phyloP scores from a whole-genome alignment of 2,113 vertebrate species.

The Eulemur rufifrons region DNA sequence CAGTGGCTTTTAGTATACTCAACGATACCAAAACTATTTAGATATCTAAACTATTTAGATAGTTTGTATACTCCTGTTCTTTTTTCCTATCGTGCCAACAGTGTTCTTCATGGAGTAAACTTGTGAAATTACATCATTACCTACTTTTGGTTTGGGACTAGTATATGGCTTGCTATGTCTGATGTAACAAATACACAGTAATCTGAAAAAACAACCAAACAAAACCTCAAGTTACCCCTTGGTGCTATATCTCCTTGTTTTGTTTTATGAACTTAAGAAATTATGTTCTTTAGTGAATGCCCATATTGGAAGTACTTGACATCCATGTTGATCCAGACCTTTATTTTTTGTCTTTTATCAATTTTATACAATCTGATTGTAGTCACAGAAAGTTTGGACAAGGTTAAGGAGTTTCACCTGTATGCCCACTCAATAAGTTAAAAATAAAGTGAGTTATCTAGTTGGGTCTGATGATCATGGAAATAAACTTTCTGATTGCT shows the following conservation, averaged over 20 bases:
- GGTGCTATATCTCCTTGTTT: neutral
- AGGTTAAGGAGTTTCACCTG: neutral
- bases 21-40: neutral
- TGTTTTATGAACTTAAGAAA: slow-evolving; percentile 18
- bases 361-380: neutral
- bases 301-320: neutral
- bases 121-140: slow-evolving; percentile 31
- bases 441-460: neutral
- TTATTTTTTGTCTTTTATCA: slow-evolving; percentile 4
- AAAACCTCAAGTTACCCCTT: neutral
- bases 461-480: neutral
- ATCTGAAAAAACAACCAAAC: neutral
- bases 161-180: neutral
- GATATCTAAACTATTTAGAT: neutral
- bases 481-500: slow-evolving; percentile 42
- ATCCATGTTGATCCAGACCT: slow-evolving; percentile 13
- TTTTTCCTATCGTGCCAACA: neutral
- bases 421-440: neutral
- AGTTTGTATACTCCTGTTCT: neutral
- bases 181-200: neutral
- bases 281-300: slow-evolving; percentile 19
- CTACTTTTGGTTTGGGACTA: slow-evolving; percentile 22
- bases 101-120: neutral
- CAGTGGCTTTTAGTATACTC: neutral
- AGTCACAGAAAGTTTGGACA: slow-evolving; percentile 9